phyloP scores from a whole-genome alignment of 1,140 invertebrate species.

The Pseudomyrmex sp. region DNA sequence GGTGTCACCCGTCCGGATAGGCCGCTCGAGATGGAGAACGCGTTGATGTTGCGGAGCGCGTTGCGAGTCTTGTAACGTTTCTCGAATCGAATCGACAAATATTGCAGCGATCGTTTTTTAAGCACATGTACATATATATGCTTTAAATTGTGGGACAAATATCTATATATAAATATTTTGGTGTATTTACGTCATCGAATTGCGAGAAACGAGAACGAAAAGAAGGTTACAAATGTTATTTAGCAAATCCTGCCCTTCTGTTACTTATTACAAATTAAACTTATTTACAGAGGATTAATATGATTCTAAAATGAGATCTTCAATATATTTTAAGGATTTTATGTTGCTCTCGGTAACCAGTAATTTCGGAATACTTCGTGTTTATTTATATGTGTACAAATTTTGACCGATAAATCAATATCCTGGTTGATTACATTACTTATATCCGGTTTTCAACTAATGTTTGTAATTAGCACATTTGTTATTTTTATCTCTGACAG shows the following conservation, averaged over 20 bases:
- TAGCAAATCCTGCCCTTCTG: not conserved
- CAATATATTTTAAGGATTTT: not conserved
- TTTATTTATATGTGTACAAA: conserved; percentile 25
- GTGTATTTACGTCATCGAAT: not conserved
- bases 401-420: conserved; percentile 6
- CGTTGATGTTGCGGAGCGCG: conserved; percentile 2
- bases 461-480: not conserved
- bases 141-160: not conserved
- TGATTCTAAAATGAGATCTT: not conserved
- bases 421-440: not conserved
- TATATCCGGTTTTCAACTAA: not conserved
- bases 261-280: not conserved
- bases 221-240: not conserved
- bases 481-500: not conserved
- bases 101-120: not conserved
- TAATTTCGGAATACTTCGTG: not conserved
- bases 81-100: not conserved
- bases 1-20: conserved; percentile 29
- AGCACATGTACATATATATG: not conserved
- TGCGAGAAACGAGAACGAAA: not conserved
- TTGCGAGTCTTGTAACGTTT: conserved; percentile 24
- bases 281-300: not conserved
- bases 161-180: not conserved
- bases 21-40: conserved; percentile 32
- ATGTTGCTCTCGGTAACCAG: no score